Evolutionary conservation across 2,797 vertebrate genomes (phyloP).

Genomic region (Sparidentex hasta): DNA sequence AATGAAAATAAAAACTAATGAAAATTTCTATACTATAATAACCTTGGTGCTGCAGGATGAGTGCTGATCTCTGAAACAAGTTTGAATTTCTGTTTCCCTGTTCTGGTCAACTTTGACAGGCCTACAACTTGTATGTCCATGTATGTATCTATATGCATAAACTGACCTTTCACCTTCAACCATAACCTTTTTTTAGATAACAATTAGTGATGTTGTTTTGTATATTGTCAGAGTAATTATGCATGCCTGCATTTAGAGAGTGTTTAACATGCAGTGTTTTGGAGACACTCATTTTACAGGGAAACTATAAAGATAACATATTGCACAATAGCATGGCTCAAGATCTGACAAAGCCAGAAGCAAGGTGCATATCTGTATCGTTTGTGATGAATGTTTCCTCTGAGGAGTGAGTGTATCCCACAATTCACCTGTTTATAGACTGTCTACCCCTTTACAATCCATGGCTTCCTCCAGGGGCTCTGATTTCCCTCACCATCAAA

Average conservation of each 20-base stretch:
- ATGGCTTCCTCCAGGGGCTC: conserved; percentile 11
- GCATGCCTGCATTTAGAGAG: too few relatives aligned
- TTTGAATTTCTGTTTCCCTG: background rate
- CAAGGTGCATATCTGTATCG: conserved; percentile 46
- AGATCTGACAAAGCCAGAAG: conserved; percentile 50
- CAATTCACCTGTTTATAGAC: conserved; percentile 43
- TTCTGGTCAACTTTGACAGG: background rate
- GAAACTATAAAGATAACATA: conserved; percentile 37
- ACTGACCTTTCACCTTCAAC: background rate
- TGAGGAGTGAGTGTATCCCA: conserved; percentile 28
- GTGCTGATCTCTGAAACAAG: background rate
- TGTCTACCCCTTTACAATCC: conserved; percentile 20
- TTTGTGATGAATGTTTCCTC: conserved; percentile 60
- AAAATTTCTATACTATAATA: too few relatives aligned
- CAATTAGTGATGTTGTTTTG: too few relatives aligned
- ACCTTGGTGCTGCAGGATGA: background rate
- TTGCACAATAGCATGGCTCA: conserved; percentile 43
- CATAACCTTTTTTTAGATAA: too few relatives aligned
- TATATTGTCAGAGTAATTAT: too few relatives aligned
- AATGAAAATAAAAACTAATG: too few relatives aligned
- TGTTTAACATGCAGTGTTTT: conserved; percentile 7
- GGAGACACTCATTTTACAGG: conserved; percentile 3
- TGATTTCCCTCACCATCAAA: too few relatives aligned
- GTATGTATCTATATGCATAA: background rate
- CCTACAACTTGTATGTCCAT: too few relatives aligned